A percentile compares a stretch with the other conserved stretches of the same genome.
Conservation (phyloP, 2,113 vertebrate species). For the Charadrius vociferus region DNA sequence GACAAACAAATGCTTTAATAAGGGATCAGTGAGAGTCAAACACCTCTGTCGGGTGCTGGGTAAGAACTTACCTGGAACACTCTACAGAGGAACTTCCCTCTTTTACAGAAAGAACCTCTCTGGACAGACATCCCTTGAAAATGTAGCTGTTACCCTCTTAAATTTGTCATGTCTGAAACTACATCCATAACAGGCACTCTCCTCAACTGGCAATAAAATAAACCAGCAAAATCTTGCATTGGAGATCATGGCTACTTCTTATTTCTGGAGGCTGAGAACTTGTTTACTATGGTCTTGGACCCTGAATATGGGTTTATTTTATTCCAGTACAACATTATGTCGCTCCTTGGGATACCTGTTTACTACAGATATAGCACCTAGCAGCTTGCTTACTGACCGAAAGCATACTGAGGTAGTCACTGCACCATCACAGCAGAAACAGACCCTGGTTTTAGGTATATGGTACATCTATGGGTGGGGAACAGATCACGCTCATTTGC, state of each 20-base stretch:
- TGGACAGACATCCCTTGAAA: neutral
- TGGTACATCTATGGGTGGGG: fast-evolving
- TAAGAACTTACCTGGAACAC: neutral
- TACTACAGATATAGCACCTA: neutral
- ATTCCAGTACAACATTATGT: neutral
- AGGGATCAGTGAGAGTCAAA: neutral
- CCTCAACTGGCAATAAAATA: neutral
- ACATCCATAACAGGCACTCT: neutral
- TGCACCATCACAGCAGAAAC: neutral
- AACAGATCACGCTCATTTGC: fast-evolving
- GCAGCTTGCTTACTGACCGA: neutral
- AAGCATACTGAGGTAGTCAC: neutral
- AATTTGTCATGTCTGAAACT: neutral
- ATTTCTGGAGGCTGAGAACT: neutral
- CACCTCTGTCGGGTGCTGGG: fast-evolving
- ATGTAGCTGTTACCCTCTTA: neutral
- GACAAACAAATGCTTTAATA: neutral
- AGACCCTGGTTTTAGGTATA: neutral
- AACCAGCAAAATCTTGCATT: neutral
- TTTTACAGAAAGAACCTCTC: neutral
- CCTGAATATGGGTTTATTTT: neutral
- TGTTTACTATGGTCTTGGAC: neutral
- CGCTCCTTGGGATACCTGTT: neutral
- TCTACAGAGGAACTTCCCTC: neutral
- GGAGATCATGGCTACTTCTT: neutral